These are phyloP conservation scores for Imbricaverruca yamaguchii DNA, from an alignment of 2,888 invertebrate species.

Conservation along the genomic window DNA sequence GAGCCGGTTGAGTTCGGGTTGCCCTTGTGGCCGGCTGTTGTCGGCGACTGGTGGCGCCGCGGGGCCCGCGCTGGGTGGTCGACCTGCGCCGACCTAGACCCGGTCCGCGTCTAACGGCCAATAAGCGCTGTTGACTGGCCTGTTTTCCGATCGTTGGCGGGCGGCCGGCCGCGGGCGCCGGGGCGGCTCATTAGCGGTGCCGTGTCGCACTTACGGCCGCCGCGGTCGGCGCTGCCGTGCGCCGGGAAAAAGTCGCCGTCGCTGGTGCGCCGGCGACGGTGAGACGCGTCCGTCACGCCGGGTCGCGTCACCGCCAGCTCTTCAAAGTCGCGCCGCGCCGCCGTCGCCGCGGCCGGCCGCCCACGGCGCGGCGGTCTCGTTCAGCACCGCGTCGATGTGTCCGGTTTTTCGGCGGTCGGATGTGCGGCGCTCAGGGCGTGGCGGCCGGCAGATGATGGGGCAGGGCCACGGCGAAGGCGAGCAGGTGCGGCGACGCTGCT, in stretches of 20 bases:
- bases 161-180: background rate
- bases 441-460: background rate
- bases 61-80: background rate
- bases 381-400: background rate
- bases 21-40: no score
- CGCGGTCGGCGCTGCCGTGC: background rate
- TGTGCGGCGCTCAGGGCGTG: background rate
- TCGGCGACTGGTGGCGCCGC: no score
- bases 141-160: background rate
- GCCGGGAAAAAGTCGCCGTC: no score
- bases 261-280: no score
- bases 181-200: background rate
- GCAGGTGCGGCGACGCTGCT: background rate
- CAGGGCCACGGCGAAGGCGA: background rate
- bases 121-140: background rate
- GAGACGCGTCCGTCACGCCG: no score
- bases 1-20: no score
- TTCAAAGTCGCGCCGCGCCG: no score
- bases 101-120: background rate
- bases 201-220: background rate
- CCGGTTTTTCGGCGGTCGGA: background rate
- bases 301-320: no score
- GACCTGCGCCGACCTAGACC: no score
- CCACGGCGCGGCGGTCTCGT: background rate
- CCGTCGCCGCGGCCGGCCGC: background rate